phyloP scores from a whole-genome alignment of 2,888 invertebrate species.

The Ophion ellenae region DNA sequence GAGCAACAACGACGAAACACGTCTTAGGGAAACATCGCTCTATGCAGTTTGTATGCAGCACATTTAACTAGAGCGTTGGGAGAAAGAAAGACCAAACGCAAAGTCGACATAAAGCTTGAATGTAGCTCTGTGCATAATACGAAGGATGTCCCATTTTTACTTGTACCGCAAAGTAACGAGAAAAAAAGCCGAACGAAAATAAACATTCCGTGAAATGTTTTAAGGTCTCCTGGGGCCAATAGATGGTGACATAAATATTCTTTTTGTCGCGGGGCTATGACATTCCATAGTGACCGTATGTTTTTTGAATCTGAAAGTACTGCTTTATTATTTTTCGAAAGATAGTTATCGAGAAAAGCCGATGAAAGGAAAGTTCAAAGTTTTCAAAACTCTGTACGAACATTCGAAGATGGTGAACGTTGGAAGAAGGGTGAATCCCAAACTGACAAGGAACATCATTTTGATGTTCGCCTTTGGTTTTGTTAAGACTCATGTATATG shows the following conservation, averaged over 20 bases:
- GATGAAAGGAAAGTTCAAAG: too few species aligned
- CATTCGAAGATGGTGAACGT: too few species aligned
- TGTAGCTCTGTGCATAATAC: constrained; percentile 24
- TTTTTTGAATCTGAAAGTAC: neutral
- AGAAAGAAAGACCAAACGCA: constrained; percentile 19
- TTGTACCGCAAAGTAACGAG: neutral
- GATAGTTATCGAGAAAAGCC: neutral
- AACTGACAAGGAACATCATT: too few species aligned
- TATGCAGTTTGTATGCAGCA: constrained; percentile 47
- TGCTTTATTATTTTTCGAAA: neutral
- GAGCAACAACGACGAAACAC: constrained; percentile 47
- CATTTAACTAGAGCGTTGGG: constrained; percentile 54
- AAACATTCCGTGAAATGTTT: neutral
- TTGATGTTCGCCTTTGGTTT: too few species aligned
- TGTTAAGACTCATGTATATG: too few species aligned
- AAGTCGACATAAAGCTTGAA: constrained; percentile 8
- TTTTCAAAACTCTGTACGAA: too few species aligned
- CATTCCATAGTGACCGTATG: neutral
- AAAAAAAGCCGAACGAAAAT: neutral
- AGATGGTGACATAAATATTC: neutral
- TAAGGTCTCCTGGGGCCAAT: neutral
- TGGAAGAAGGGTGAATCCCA: too few species aligned
- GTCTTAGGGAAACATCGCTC: constrained; percentile 28
- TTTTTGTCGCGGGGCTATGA: neutral
- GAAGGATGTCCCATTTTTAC: neutral